Percentiles rank a stretch among this genome's conserved stretches.
Evolutionary conservation across 2,888 invertebrate genomes (phyloP).

Genomic region (Morinoia aosen): DNA sequence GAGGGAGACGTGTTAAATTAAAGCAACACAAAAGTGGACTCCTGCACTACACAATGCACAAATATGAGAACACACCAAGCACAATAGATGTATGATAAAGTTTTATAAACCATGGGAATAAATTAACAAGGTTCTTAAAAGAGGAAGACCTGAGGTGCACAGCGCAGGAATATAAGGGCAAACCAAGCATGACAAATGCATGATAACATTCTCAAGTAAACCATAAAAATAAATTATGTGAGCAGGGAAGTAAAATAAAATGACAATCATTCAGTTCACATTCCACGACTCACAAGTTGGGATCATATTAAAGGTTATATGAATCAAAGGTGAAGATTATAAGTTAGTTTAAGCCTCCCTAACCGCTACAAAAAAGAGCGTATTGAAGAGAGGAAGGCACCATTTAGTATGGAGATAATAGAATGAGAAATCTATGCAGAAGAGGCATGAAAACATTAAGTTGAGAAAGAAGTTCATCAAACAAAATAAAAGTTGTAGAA

Average conservation of each 20-base stretch:
- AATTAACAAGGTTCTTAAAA: not conserved
- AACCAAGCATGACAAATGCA: not conserved
- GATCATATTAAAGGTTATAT: not conserved
- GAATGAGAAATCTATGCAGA: too few relatives aligned
- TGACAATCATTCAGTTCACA: too few relatives aligned
- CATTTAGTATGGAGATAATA: too few relatives aligned
- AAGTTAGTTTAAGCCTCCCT: too few relatives aligned
- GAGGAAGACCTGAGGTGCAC: not conserved
- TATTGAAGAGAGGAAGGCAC: too few relatives aligned
- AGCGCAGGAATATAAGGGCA: not conserved
- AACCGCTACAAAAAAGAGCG: too few relatives aligned
- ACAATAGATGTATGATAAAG: not conserved
- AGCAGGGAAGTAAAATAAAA: too few relatives aligned
- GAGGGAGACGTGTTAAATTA: slow-evolving; percentile 27
- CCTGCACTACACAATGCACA: slow-evolving; percentile 55
- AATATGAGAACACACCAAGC: not conserved
- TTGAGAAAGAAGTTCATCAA: too few relatives aligned
- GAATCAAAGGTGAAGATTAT: not conserved
- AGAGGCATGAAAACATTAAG: not conserved
- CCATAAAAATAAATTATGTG: too few relatives aligned
- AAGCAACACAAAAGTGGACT: slow-evolving; percentile 25
- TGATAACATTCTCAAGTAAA: too few relatives aligned
- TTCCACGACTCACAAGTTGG: too few relatives aligned
- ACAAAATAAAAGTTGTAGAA: too few relatives aligned
- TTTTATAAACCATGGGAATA: slow-evolving; percentile 57